Conservation (phyloP, 2,113 vertebrate species). For the Anas platyrhynchos region DNA sequence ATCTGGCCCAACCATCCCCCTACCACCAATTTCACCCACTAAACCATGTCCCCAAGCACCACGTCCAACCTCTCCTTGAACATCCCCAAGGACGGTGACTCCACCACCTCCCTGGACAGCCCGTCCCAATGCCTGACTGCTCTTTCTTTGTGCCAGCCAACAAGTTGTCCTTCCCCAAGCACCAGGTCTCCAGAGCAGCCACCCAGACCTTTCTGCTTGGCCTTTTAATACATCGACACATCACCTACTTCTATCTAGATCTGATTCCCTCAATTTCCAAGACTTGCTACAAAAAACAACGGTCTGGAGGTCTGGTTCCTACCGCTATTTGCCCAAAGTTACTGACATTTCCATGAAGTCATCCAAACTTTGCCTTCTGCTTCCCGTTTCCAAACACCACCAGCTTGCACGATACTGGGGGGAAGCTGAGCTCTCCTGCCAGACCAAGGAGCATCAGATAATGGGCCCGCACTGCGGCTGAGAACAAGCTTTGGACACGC, state of each 20-base stretch:
- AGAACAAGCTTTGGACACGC: not conserved
- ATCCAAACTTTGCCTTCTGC: accelerated
- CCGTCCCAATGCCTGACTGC: no score
- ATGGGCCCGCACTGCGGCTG: accelerated
- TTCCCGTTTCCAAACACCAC: not conserved
- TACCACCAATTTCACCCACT: no score
- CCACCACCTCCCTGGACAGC: no score
- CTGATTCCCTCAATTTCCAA: not conserved
- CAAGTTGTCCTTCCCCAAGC: accelerated
- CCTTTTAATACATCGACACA: not conserved
- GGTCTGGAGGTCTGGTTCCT: not conserved
- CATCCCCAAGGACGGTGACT: no score
- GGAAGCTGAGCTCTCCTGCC: not conserved
- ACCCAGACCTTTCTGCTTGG: accelerated
- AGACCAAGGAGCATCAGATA: not conserved
- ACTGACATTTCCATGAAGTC: accelerated
- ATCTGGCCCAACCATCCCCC: no score
- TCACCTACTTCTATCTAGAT: not conserved
- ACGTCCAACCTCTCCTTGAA: no score
- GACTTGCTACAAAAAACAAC: not conserved
- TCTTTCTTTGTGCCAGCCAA: not conserved
- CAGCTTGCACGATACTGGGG: accelerated
- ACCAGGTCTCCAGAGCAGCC: not conserved
- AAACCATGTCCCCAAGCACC: no score
- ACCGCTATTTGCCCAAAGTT: not conserved